Evolutionary conservation across 2,888 invertebrate species (phyloP).

Genomic region (Tetranychus truncatus): DNA sequence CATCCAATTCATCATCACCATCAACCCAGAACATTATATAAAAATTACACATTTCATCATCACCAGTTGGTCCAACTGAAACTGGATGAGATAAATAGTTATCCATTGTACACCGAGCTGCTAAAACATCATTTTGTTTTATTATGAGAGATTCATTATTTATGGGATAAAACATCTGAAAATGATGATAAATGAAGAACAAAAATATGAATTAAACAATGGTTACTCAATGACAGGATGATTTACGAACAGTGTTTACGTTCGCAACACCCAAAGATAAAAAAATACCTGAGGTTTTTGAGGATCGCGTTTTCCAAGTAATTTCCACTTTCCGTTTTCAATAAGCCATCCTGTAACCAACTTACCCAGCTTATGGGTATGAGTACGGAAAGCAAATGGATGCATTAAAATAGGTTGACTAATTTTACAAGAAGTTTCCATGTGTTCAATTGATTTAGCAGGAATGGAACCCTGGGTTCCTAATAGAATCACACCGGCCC

Average conservation of each 20-base stretch:
- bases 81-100: constrained; percentile 48
- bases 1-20: constrained; percentile 46
- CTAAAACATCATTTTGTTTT: constrained; percentile 50
- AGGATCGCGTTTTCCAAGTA: constrained; percentile 69
- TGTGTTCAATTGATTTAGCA: constrained; percentile 45
- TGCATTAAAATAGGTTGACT: constrained; percentile 61
- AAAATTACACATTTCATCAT: constrained; percentile 92
- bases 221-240: not conserved
- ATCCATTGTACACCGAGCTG: constrained; percentile 79
- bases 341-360: constrained; percentile 59
- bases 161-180: constrained; percentile 81
- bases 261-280: not conserved
- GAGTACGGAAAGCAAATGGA: constrained; percentile 86
- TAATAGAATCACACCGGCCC: constrained; percentile 74
- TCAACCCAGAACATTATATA: constrained; percentile 83
- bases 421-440: constrained; percentile 76
- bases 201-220: not conserved
- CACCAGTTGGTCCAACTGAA: constrained; percentile 57
- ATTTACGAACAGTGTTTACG: not conserved
- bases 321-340: constrained; percentile 46
- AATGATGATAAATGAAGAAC: constrained; percentile 8
- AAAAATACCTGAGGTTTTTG: constrained; percentile 44
- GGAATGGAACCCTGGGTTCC: constrained; percentile 67
- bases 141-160: constrained; percentile 44
- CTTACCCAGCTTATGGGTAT: constrained; percentile 71